These are phyloP conservation scores for Thereva nobilitata DNA, from an alignment of 2,888 invertebrate species.

Conservation along the genomic window DNA sequence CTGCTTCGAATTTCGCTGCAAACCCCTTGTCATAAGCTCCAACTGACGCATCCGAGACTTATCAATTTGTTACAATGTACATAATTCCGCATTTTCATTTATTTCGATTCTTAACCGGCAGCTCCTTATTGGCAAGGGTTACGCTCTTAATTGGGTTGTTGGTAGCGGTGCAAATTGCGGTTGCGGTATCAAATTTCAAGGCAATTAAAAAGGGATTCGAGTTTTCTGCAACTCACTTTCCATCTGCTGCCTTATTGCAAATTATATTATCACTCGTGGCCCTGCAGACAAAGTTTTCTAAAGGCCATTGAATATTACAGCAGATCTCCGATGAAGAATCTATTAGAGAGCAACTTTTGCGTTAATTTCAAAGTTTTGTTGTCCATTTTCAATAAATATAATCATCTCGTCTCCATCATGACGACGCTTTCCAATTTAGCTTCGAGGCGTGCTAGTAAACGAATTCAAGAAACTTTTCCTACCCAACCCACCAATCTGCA, in stretches of 20 bases:
- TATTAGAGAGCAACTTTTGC: constrained; percentile 19
- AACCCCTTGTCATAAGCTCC: constrained; percentile 22
- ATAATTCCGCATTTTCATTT: too few relatives aligned
- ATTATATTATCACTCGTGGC: background rate
- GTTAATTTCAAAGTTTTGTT: constrained; percentile 27
- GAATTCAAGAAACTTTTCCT: background rate
- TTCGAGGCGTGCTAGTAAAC: background rate
- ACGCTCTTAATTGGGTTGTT: too few relatives aligned
- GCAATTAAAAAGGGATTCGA: too few relatives aligned
- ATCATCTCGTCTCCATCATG: background rate
- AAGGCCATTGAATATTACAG: background rate
- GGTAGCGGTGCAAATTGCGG: too few relatives aligned
- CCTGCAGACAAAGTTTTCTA: background rate
- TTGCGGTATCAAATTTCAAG: too few relatives aligned
- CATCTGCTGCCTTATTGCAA: background rate
- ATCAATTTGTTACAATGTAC: too few relatives aligned
- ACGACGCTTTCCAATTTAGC: background rate
- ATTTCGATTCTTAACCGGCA: too few relatives aligned
- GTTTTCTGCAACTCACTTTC: too few relatives aligned
- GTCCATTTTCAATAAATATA: constrained; percentile 15
- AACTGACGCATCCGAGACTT: background rate
- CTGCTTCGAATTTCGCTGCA: constrained; percentile 7
- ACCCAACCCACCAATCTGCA: background rate
- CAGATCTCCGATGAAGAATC: constrained; percentile 22
- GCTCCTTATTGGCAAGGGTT: too few relatives aligned